Conservation (phyloP, 2,888 invertebrate species). For the Tolmerus cingulatus region DNA sequence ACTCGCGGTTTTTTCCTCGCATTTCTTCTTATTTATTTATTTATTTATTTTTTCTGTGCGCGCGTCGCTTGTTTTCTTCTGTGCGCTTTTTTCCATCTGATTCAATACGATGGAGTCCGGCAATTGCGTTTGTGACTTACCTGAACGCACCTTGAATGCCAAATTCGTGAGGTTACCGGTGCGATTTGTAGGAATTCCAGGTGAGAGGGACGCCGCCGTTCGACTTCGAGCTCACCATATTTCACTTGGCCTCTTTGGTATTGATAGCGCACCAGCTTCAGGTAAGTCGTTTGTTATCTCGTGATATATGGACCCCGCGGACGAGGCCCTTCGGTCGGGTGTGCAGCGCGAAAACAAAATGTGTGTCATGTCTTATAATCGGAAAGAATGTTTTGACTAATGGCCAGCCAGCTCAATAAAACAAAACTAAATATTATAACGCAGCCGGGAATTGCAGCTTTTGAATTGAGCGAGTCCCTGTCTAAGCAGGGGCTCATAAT, state of each 20-base stretch:
- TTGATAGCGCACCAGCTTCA: slow-evolving; percentile 18
- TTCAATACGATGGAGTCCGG: slow-evolving; percentile 34
- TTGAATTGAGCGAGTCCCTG: not conserved
- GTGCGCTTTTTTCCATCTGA: slow-evolving; percentile 33
- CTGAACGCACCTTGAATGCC: slow-evolving; percentile 23
- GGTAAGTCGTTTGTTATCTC: slow-evolving; percentile 24
- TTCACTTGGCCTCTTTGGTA: slow-evolving; percentile 12
- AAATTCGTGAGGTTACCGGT: not conserved
- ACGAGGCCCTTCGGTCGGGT: not conserved
- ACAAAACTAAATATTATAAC: not conserved
- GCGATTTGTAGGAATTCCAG: slow-evolving; percentile 7
- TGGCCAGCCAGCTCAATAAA: not conserved
- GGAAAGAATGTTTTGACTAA: slow-evolving; percentile 4
- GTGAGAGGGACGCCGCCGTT: not conserved
- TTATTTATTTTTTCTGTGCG: slow-evolving; percentile 15
- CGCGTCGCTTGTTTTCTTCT: not conserved
- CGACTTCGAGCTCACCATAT: not conserved
- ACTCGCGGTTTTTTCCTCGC: not conserved
- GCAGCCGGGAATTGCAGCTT: not conserved
- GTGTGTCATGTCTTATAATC: not conserved
- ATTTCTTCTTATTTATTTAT: too few species aligned
- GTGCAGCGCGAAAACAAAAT: slow-evolving; percentile 19
- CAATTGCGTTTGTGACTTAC: slow-evolving; percentile 34
- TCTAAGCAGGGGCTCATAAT: not conserved
- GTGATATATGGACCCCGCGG: slow-evolving; percentile 21